Evolutionary conservation across 2,797 vertebrate species (phyloP), one percentile per base, ranked within the genome.

Genomic region (Gastrophryne carolinensis): DNA sequence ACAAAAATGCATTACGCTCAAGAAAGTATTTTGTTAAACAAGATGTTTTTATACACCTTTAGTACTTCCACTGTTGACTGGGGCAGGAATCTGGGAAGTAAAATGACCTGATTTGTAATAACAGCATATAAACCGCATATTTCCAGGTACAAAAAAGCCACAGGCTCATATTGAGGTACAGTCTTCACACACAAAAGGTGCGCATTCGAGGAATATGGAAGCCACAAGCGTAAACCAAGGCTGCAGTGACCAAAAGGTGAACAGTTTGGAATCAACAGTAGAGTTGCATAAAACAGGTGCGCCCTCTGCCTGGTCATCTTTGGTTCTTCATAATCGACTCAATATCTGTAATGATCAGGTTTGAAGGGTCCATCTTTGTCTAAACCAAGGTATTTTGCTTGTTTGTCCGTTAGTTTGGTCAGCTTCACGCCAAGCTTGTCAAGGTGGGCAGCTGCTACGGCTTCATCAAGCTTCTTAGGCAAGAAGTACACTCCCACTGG

Each of bases 401-500:
- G 97, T 69, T 93, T 96, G 26, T 94, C 95, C 0, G 93, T 84
- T 82, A 99, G 89, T 81, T 95, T 97, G 0, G 98, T 98, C 80
- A 99, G 89, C 84, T 97, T 99, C 88, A 99, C 98, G 0, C 94
- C 93, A 61, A 99, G 90, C 81, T 99, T 99, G 30, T 97, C 93
- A 82, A 99, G 87, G 79, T 99, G 98, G 69, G 98, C 96, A 34
- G 93, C 94, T 2, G 98, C 97, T 39, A 99, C 97, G 60, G 96
- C 91, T 87, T 99, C 98, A 71, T 99, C 98, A 90, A 99, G 73
- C 98, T 95, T 97, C 89, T 99, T 99, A 76, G 97, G 98, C 80
- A 99, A 68, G 85, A 99, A 98, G 86, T 99, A 92, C n/a, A 99
- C 96, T 21, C 96, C 98, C 0, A 98, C 19, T 0, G 95, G 83